Evolutionary conservation across 2,113 vertebrate genomes (phyloP), one percentile per base, ranked within the genome.

Genomic region (Dasyprocta punctata): DNA sequence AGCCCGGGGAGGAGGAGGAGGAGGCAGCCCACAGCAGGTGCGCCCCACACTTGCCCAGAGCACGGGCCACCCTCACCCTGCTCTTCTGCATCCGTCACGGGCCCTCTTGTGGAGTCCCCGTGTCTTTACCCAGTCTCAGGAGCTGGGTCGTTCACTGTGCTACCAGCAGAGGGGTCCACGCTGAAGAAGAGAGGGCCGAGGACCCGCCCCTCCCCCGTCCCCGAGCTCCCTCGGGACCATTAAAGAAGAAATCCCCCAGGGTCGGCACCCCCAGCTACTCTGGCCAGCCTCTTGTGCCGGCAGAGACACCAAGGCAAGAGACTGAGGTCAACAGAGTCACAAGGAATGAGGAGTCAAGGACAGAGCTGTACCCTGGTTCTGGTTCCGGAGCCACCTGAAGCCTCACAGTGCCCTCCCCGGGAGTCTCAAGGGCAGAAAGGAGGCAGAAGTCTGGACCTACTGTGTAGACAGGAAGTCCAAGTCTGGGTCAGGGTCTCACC

Each of bases 381-480:
- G 0, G 0, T 33, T 61, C 12, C 2, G 24, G 49, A 52, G 60
- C 73, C 41, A 7, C 24, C 33, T 69, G 36, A 6, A 7, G 16
- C 77, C 22, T 82, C 61, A 56, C 12, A 44, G 17, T 49, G 33
- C 22, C 54, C 73, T 16, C 67, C 52, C 26, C 7, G 22, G 8
- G 2, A 56, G 38, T 22, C 67, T 61, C 47, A 19, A 1, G 20
- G 33, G 71, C 41, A 54, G 75, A 16, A 22, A 20, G 33, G 73
- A 41, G 4, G 12, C 36, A 4, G n/a, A 1, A 26, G 36, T 14
- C 56, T 5, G 14, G 1, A 28, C 13, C 2, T 0, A 0, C 9
- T 3, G 26, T 1, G 33, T 11, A 5, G 20, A 36, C 0, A 1
- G 13, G 81, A 80, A 54, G 14, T 28, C 2, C 3, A 24, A 33